Conservation (phyloP, 2,888 invertebrate species). For the Xestoiulus laeticollis region DNA sequence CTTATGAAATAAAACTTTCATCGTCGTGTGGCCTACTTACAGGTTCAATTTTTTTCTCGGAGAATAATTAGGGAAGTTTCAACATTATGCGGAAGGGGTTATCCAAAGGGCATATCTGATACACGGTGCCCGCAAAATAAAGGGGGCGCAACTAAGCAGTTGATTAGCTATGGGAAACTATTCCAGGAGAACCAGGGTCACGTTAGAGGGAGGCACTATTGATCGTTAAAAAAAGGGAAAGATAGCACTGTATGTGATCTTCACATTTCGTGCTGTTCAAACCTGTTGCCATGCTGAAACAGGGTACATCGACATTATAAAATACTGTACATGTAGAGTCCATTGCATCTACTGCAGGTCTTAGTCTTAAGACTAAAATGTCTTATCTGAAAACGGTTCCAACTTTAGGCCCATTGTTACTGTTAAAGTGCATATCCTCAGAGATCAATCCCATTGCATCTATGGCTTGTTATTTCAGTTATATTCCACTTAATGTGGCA, state of each 20-base stretch:
- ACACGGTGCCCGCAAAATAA: constrained; percentile 37
- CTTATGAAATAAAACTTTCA: constrained; percentile 28
- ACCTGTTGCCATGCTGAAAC: not conserved
- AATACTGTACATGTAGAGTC: too few species aligned
- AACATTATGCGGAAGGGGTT: not conserved
- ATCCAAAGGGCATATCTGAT: constrained; percentile 13
- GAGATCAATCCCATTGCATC: too few species aligned
- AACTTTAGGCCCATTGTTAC: too few species aligned
- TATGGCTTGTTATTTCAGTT: too few species aligned
- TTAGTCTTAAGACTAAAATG: too few species aligned
- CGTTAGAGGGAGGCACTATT: not conserved
- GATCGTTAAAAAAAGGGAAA: not conserved
- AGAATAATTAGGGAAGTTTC: constrained; percentile 37
- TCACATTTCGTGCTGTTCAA: not conserved
- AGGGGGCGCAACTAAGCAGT: not conserved
- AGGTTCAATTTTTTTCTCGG: not conserved
- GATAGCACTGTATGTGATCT: not conserved
- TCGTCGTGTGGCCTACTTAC: constrained; percentile 21
- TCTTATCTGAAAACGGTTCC: too few species aligned
- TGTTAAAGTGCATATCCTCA: too few species aligned
- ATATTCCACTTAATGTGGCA: too few species aligned
- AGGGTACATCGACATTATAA: not conserved
- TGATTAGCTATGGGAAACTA: constrained; percentile 3
- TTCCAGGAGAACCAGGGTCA: constrained; percentile 5
- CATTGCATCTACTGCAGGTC: too few species aligned